phyloP scores from a whole-genome alignment of 2,888 invertebrate genomes.

The Bruchidius siliquastri region DNA sequence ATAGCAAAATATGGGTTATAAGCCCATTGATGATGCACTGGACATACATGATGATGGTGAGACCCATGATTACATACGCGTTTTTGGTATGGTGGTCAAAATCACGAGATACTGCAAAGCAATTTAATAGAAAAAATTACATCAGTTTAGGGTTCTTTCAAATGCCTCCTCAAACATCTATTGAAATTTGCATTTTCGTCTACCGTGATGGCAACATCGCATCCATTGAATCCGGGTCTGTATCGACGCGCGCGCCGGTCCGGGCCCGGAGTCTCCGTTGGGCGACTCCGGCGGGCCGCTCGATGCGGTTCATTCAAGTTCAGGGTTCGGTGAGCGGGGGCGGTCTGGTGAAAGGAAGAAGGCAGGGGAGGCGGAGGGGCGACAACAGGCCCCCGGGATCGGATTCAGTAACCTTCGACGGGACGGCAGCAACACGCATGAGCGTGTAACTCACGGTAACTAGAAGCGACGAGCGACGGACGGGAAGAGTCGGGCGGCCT shows the following conservation, averaged over 20 bases:
- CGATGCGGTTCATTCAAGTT: neutral
- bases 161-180: neutral
- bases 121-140: too few species aligned
- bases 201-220: neutral
- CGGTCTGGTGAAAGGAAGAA: neutral
- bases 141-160: too few species aligned
- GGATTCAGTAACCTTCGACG: neutral
- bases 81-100: too few species aligned
- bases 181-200: too few species aligned
- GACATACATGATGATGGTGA: too few species aligned
- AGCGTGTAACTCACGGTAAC: neutral
- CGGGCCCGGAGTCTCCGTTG: neutral
- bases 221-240: neutral
- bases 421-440: neutral
- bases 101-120: too few species aligned
- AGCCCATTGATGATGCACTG: too few species aligned
- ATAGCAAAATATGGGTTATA: too few species aligned
- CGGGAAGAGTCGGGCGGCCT: neutral
- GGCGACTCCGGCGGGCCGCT: neutral
- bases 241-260: neutral
- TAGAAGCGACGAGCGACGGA: neutral
- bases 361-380: neutral
- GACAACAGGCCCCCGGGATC: neutral
- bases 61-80: too few species aligned
- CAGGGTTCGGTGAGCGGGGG: neutral